Evolutionary conservation across 64 coral and sea anemone species (phyloP), one percentile per base, ranked within the genome.

Genomic region (Trachythela sp.): DNA sequence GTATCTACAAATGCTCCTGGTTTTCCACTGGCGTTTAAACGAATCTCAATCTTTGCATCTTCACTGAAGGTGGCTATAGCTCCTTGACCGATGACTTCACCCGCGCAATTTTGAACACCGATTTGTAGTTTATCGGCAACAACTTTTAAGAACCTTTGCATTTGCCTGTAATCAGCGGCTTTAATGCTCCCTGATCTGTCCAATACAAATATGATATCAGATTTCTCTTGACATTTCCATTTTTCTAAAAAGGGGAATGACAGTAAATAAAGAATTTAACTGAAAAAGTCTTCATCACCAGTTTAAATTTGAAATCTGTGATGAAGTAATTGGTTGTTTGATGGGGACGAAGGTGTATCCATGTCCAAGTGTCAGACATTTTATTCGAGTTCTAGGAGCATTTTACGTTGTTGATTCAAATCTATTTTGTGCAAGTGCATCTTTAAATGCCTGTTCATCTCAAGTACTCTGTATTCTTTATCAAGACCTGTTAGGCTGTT

Each of bases 51-150:
- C 15, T 34, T 27, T 29, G 33, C 59, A 15, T 70, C 58, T 17
- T 88, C 86, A 11, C 86, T 88, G 33, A 88, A 88, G 18, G 86
- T 88, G 18, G 70, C 86, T 64, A 88, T 42, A 18, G 86, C 52
- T 10, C 45, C 86, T 42, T 88, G 86, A 64, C 86, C 86, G 18
- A 88, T 88, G 1, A 88, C 50, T 70, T 88, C 86, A 33, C 50
- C 50, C 5, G 59, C 50, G 9, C 40, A 18, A 88, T 88, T 88
- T 68, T 54, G 24, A 40, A 64, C 86, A n/a, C 86, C 86, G 59
- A 88, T 56, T 41, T 70, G 24, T 1, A 88, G 32, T 39, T 70
- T 39, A 56, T 24, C 8, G 9, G 54, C 29, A 70, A 88, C 59
- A 56, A n/a, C 18, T 68, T 26, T 56, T 88, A 88, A 26, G 59